Evolutionary conservation across 2,797 vertebrate species (phyloP), one percentile per base, ranked within the genome.

Genomic region (Diglossa cyanea): DNA sequence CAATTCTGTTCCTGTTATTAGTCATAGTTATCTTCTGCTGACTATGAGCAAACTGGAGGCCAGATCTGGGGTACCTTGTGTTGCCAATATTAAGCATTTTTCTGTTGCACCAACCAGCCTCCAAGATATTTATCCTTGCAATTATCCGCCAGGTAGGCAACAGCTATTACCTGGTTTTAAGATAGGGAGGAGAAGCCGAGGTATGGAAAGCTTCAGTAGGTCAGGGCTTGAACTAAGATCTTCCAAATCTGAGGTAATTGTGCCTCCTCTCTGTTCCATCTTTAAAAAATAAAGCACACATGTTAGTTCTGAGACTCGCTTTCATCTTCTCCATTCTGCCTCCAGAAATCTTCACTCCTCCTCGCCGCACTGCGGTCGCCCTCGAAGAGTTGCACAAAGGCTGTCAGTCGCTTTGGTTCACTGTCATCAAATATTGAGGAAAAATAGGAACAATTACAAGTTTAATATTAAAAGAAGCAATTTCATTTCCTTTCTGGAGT

Each of bases 391-490:
- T 44, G 90, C 76, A 70, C 87, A 66, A 92, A 88, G 61, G 37
- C 75, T 53, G 85, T 40, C 81, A n/a, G 70, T 75, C 21, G 37
- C 93, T 88, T 77, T 42, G 70, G 53, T 45, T 47, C 19, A 1
- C 89, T 16, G 17, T 74, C 82, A 74, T 16, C 77, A 92, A 92
- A 84, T 68, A 42, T 18, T 4, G 26, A 87, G n/a, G n/a, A 18
- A 88, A 93, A 96, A 65, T 3, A 93, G 60, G 58, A 85, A 77
- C 77, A 88, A 86, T 30, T 89, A 50, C 77, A 71, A 61, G 54
- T 80, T 93, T 71, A 51, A 40, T 77, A 83, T 92, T 92, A 94
- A 96, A 91, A 93, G 93, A 77, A 86, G 76, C 71, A 33, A 86
- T 79, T 94, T 51, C 18, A 75, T 90, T 74, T 90, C 55, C 67